Base-by-base conservation (phyloP, 2,797 vertebrate species). In the Loriculus beryllinus region DNA sequence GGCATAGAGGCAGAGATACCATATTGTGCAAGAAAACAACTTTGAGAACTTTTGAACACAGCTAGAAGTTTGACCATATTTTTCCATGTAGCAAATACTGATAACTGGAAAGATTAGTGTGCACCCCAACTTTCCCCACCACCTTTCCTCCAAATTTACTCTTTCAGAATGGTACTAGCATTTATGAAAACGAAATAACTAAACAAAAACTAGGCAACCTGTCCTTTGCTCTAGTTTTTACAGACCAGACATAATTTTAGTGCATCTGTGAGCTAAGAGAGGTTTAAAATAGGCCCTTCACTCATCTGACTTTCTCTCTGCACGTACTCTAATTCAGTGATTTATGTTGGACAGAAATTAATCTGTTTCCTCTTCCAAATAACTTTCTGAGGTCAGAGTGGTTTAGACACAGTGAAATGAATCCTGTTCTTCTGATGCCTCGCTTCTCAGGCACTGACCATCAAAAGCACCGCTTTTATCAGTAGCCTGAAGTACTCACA, bases 301-400 rank as follows among this genome's bases (percentile, higher is more conserved):
- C 42, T 90, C 45, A 13, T 76, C 63, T 67, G 19, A 37, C 37
- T 77, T 59, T 45, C 15, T 56, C 39, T 59, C 49, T 74, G 39
- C 20, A 31, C 33, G 14, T 83, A 37, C 12, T 82, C 14, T 80
- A 59, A 19, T 60, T 78, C 14, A 49, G 17, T 71, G 48, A 49
- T 43, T 86, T 74, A 45, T 81, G 19, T 31, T 83, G 40, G 49
- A 42, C 49, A 72, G 68, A 85, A 90, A 47, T 84, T 92, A 67
- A 76, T 79, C 54, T 88, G 57, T 14, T 91, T n/a, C 45, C 56
- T 69, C 47, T 65, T 81, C 59, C 35, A 29, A 48, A 15, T n/a
- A 78, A 81, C 45, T 74, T 77, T 39, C 39, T 59, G 48, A 88
- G 85, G 39, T 28, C 39, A 84, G 20, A 4, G 9, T 81, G 71